Evolutionary conservation across 2,797 vertebrate genomes (phyloP), one percentile per base, ranked within the genome.

Genomic region (Malacoraja senta): DNA sequence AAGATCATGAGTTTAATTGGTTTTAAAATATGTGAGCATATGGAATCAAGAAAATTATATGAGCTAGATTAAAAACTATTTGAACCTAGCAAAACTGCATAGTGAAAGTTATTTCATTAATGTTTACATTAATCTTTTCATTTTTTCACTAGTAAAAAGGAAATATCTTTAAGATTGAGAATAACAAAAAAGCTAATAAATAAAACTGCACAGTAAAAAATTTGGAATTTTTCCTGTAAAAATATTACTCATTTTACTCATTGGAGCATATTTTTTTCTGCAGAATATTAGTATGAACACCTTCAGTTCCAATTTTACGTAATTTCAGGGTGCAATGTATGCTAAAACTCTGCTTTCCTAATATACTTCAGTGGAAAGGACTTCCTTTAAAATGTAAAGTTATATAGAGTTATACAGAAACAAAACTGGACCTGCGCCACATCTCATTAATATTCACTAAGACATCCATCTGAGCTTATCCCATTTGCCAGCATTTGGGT

Each of bases 1-100:
- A 92, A 58, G 44, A 92, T 76, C 71, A 58, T 92, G 44, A 76
- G 68, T 76, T 26, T 74, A 92, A 92, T 38, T 74, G 71, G 71
- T 92, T 76, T 92, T 76, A 58, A 44, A 76, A 92, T 76, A 53
- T 29, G 17, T 58, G 38, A 92, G 71, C 12, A 53, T 24, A 92
- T 53, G 35, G 19, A 38, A 72, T 92, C 24, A 29, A 92, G 72
- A 88, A 88, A 92, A 92, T 53, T 74, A 76, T 21, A 76, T 63
- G 76, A 1, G 44, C 24, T 58, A 53, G 12, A 24, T 92, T 53
- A 92, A 92, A 53, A 74, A 26, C 6, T 15, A 92, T 38, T 76
- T 24, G 63, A 35, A 35, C n/a, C 19, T 8, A 72, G 1, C 38
- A 74, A 92, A 72, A 76, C 71, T 74, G 38, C 38, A 71, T 65